phyloP scores from a whole-genome alignment of 2,113 vertebrate species.

The Aphyosemion australe region DNA sequence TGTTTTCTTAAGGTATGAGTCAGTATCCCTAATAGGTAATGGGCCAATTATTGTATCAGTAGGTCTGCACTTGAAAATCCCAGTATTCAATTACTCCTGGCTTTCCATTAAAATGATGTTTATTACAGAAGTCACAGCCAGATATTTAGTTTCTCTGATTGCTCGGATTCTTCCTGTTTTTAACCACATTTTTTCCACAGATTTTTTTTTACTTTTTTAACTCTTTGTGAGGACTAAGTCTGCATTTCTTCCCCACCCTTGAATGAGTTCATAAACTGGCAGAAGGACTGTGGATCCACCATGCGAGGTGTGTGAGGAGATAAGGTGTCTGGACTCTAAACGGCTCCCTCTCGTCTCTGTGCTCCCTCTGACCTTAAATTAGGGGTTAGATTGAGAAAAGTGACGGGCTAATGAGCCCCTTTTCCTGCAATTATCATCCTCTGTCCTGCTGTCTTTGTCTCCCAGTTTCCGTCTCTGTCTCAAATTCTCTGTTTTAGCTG shows the following conservation, averaged over 20 bases:
- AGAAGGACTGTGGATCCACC: constrained; percentile 41
- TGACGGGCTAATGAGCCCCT: constrained; percentile 68
- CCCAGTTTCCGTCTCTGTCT: constrained; percentile 33
- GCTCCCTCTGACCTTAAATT: constrained; percentile 61
- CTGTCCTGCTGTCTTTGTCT: constrained; percentile 36
- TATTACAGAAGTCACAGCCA: not conserved
- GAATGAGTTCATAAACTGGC: constrained; percentile 51
- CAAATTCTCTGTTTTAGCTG: constrained; percentile 27
- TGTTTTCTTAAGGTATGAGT: constrained; percentile 54
- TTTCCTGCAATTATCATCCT: constrained; percentile 71
- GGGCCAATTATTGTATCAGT: constrained; percentile 37
- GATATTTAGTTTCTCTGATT: not conserved
- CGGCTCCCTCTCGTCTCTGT: constrained; percentile 15
- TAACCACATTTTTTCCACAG: constrained; percentile 2
- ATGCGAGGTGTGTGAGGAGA: constrained; percentile 66
- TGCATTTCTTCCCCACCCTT: constrained; percentile 23
- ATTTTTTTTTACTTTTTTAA: not conserved
- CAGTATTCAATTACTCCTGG: constrained; percentile 15
- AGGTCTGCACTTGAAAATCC: constrained; percentile 37
- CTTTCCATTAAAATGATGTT: constrained; percentile 13
- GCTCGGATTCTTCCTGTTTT: constrained; percentile 11
- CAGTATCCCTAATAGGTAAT: constrained; percentile 51
- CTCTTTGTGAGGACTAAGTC: constrained; percentile 32
- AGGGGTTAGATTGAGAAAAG: constrained; percentile 63
- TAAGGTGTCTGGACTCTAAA: constrained; percentile 50